Evolutionary conservation across 2,113 vertebrate genomes (phyloP).

Genomic region (Seriola aureovittata): DNA sequence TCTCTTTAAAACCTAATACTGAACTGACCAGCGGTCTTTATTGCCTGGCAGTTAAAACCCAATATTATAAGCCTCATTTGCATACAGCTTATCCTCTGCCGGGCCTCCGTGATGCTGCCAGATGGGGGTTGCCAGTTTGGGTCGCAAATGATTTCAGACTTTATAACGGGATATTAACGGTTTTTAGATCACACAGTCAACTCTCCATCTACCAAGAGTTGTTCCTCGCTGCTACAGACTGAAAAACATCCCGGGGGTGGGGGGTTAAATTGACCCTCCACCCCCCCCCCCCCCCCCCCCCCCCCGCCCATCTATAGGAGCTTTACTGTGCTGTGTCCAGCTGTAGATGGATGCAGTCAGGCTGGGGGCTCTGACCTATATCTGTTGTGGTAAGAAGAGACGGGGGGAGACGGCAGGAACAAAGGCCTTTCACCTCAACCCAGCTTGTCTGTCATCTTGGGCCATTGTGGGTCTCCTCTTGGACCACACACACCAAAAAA

Average conservation of each 20-base stretch:
- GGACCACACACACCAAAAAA: constrained; percentile 41
- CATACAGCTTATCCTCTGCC: neutral
- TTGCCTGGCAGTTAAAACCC: too few species aligned
- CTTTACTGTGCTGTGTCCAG: constrained; percentile 2
- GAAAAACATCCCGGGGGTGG: neutral
- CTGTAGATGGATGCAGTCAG: neutral
- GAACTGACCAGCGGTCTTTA: too few species aligned
- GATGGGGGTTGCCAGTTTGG: neutral
- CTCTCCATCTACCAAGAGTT: neutral
- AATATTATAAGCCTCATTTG: neutral
- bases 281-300: too few species aligned
- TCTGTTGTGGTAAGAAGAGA: constrained; percentile 63
- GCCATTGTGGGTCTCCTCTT: constrained; percentile 1
- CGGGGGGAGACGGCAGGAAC: constrained; percentile 27
- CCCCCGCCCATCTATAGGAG: constrained; percentile 15
- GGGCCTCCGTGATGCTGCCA: constrained; percentile 13
- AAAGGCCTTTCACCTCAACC: constrained; percentile 68
- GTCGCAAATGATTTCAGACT: neutral
- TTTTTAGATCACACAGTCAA: neutral
- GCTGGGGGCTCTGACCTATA: constrained; percentile 30
- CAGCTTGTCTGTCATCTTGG: constrained; percentile 39
- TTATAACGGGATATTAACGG: neutral
- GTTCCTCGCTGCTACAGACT: neutral
- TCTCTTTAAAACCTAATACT: too few species aligned
- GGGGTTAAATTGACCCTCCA: constrained; percentile 10